These are phyloP conservation scores for Ptychochromis oligacanthus DNA, from an alignment of 2,113 vertebrate genomes.

Conservation along the genomic window DNA sequence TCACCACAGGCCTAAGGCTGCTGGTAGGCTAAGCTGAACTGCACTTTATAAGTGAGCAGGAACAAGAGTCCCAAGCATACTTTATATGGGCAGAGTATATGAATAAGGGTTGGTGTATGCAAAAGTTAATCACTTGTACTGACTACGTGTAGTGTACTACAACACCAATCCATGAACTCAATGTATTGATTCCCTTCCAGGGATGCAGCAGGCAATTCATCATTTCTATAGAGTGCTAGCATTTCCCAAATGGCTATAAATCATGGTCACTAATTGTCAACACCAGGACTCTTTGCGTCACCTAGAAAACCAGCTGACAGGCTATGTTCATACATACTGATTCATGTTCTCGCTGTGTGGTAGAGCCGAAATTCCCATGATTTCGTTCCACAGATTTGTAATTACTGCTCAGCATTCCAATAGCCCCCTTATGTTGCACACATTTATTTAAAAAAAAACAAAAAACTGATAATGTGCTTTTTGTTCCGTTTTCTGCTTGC, in stretches of 20 bases:
- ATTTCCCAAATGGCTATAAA: conserved; percentile 59
- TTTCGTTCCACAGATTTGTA: neutral
- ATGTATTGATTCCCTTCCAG: conserved; percentile 49
- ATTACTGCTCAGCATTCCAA: conserved; percentile 6
- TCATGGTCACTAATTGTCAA: conserved; percentile 53
- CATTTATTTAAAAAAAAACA: too few relatives aligned
- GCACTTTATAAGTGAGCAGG: conserved; percentile 1
- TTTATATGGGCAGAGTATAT: neutral
- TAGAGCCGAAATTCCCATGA: neutral
- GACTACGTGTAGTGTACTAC: conserved; percentile 9
- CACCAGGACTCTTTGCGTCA: conserved; percentile 6
- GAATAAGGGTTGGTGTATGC: neutral
- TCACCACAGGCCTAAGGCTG: conserved; percentile 27
- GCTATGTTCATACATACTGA: conserved; percentile 38
- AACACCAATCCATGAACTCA: conserved; percentile 29
- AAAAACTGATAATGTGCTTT: neutral
- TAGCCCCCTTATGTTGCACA: neutral
- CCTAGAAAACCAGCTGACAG: conserved; percentile 15
- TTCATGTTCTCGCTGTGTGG: neutral
- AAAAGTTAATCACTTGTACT: conserved; percentile 27
- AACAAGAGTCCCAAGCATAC: neutral
- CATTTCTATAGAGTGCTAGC: conserved; percentile 33
- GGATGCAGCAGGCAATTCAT: conserved; percentile 55
- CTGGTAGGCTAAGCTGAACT: conserved; percentile 10
- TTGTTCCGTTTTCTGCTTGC: neutral